Conservation (phyloP, 2,113 vertebrate genomes). For the Anhinga anhinga region DNA sequence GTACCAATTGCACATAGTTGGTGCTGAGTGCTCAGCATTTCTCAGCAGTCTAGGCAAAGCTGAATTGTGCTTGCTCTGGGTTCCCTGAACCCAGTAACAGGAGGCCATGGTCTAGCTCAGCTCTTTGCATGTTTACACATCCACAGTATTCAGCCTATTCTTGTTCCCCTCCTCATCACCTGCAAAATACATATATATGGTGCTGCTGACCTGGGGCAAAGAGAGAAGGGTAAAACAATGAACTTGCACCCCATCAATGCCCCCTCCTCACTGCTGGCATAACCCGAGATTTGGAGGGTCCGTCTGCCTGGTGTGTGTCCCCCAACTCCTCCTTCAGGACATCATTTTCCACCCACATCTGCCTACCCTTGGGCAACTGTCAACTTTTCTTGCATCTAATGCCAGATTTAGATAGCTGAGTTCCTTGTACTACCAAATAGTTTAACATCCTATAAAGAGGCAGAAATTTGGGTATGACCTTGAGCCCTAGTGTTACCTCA, state of each 20-base stretch:
- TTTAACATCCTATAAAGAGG: neutral
- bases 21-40: neutral
- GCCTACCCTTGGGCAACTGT: neutral
- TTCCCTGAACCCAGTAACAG: neutral
- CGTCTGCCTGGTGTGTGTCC: neutral
- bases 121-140: neutral
- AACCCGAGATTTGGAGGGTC: neutral
- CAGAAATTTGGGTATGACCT: neutral
- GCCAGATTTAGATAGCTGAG: neutral
- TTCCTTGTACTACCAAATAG: neutral
- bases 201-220: neutral
- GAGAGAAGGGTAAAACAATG: neutral
- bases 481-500: neutral
- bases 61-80: neutral
- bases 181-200: neutral
- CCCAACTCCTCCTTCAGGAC: neutral
- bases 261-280: neutral
- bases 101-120: neutral
- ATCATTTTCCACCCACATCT: neutral
- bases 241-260: neutral
- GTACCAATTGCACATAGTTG: rapidly evolving
- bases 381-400: neutral
- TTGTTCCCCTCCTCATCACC: neutral
- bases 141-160: neutral
- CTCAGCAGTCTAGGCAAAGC: neutral